Conservation (phyloP, 1,140 invertebrate genomes). For the Neuroterus valhalla region DNA sequence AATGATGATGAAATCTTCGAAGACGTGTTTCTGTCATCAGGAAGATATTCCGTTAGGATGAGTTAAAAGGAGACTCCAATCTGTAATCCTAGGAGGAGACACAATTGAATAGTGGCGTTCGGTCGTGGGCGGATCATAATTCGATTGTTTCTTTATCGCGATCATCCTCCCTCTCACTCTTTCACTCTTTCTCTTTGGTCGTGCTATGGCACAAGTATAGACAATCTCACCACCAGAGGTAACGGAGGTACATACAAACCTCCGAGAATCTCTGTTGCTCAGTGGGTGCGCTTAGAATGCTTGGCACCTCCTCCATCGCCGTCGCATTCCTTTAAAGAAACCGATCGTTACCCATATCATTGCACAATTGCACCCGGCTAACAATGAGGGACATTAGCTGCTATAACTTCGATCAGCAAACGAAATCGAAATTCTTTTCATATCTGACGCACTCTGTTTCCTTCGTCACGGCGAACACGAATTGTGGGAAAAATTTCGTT, state of each 20-base stretch:
- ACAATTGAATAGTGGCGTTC: slow-evolving; percentile 65
- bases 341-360: slow-evolving; percentile 65
- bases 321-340: slow-evolving; percentile 65
- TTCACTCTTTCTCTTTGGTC: slow-evolving; percentile 30
- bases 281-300: slow-evolving; percentile 67
- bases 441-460: slow-evolving; percentile 36
- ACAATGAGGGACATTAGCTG: slow-evolving; percentile 61
- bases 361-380: slow-evolving; percentile 66
- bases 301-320: slow-evolving; percentile 59
- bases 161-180: slow-evolving; percentile 55
- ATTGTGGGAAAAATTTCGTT: slow-evolving; percentile 26
- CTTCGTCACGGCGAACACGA: slow-evolving; percentile 43
- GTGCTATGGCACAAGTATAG: slow-evolving; percentile 37
- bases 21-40: not conserved
- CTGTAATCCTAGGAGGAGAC: slow-evolving; percentile 20
- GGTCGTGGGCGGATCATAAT: slow-evolving; percentile 59
- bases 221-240: slow-evolving; percentile 35
- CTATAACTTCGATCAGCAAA: slow-evolving; percentile 53
- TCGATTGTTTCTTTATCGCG: slow-evolving; percentile 71
- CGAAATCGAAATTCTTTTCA: slow-evolving; percentile 53
- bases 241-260: slow-evolving; percentile 35
- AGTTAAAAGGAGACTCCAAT: slow-evolving; percentile 23
- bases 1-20: slow-evolving; percentile 17
- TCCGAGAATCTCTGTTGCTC: slow-evolving; percentile 47
- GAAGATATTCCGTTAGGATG: slow-evolving; percentile 27